Conservation (phyloP, 2,113 vertebrate genomes). For the Gobiocypris rarus region DNA sequence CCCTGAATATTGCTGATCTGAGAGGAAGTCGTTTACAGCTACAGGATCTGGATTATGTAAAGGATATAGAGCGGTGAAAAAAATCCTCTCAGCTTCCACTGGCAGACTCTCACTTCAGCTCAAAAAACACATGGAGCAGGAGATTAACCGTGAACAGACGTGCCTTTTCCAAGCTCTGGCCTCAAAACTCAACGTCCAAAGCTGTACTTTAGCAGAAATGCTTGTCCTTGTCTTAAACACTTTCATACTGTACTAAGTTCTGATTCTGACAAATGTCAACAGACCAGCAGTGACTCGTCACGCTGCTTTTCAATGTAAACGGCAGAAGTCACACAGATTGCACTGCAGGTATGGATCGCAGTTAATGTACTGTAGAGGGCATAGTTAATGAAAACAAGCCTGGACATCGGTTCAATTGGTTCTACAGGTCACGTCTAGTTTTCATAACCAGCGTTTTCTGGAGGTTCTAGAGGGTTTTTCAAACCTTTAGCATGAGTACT, state of each 20-base stretch:
- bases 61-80: constrained; percentile 9
- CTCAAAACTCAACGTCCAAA: not conserved
- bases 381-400: not conserved
- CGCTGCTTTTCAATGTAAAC: not conserved
- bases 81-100: constrained; percentile 38
- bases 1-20: constrained; percentile 57
- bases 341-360: not conserved
- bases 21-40: constrained; percentile 41
- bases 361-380: not conserved
- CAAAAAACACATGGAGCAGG: not conserved
- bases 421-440: not conserved
- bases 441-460: not conserved
- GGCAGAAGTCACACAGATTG: not conserved
- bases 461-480: not conserved
- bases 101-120: constrained; percentile 24
- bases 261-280: not conserved
- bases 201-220: not conserved
- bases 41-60: constrained; percentile 51
- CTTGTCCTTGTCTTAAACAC: not conserved
- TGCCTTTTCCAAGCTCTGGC: not conserved
- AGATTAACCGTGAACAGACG: not conserved
- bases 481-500: not conserved
- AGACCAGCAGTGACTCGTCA: not conserved
- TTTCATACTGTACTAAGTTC: not conserved
- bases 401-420: not conserved